Evolutionary conservation across 2,113 vertebrate species (phyloP).

Genomic region (Carassius auratus): DNA sequence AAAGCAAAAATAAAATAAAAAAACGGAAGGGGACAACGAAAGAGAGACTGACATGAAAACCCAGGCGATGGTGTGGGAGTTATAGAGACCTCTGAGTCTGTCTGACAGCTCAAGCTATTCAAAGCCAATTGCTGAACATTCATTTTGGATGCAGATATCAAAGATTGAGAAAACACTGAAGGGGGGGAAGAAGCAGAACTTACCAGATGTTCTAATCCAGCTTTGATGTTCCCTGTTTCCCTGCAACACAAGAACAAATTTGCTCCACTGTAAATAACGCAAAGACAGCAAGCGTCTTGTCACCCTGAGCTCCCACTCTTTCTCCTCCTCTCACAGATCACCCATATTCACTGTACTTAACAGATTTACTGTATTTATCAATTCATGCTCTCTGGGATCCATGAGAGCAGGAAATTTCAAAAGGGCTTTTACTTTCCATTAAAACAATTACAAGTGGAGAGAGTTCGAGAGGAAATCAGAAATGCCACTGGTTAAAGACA

Average conservation of each 20-base stretch:
- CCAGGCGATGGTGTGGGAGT: constrained; percentile 20
- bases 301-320: constrained; percentile 43
- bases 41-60: not conserved
- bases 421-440: not conserved
- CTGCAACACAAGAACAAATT: constrained; percentile 85
- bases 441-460: not conserved
- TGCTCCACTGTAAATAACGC: constrained; percentile 79
- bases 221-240: constrained; percentile 84
- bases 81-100: constrained; percentile 70
- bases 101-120: constrained; percentile 85
- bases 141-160: constrained; percentile 88
- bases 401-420: not conserved
- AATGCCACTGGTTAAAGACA: not conserved
- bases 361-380: constrained; percentile 8
- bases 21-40: not conserved
- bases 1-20: not conserved
- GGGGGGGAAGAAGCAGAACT: constrained; percentile 84
- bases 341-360: constrained; percentile 43
- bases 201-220: constrained; percentile 92
- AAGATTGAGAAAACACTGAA: constrained; percentile 86
- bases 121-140: constrained; percentile 84
- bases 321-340: not conserved
- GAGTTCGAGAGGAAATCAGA: not conserved
- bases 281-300: constrained; percentile 48
- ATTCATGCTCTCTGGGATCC: not conserved